Percentiles rank a stretch among this genome's conserved stretches.
These are phyloP conservation scores for Dromaius novaehollandiae DNA, from an alignment of 2,113 vertebrate species.

Conservation along the genomic window DNA sequence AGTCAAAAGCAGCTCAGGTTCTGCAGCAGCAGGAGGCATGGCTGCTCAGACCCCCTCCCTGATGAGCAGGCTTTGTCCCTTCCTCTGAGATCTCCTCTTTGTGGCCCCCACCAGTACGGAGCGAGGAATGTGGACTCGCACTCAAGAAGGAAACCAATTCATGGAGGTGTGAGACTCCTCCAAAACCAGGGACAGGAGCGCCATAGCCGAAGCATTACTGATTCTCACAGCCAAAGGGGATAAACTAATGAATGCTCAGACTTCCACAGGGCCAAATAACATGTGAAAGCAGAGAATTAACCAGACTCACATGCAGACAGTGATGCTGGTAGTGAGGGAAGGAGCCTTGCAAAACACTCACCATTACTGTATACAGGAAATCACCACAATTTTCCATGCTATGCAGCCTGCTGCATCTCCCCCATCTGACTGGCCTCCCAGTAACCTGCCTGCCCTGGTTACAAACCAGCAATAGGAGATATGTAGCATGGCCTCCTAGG, in stretches of 20 bases:
- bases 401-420: fast-evolving
- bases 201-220: fast-evolving
- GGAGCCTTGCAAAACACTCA: not conserved
- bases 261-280: fast-evolving
- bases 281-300: not conserved
- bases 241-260: not conserved
- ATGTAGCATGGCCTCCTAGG: no score
- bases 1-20: fast-evolving
- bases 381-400: not conserved
- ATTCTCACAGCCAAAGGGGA: not conserved
- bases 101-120: not conserved
- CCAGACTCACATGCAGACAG: not conserved
- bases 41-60: not conserved
- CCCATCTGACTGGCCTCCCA: fast-evolving
- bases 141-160: not conserved
- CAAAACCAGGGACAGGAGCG: fast-evolving
- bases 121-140: fast-evolving
- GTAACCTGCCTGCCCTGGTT: not conserved
- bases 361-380: not conserved
- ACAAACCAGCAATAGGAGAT: not conserved
- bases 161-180: fast-evolving
- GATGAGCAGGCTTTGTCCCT: fast-evolving
- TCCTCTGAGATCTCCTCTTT: not conserved
- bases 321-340: not conserved
- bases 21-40: not conserved